Percentiles rank a stretch among this genome's conserved stretches.
Evolutionary conservation across 2,888 invertebrate genomes (phyloP).

Genomic region (Neria commutata): DNA sequence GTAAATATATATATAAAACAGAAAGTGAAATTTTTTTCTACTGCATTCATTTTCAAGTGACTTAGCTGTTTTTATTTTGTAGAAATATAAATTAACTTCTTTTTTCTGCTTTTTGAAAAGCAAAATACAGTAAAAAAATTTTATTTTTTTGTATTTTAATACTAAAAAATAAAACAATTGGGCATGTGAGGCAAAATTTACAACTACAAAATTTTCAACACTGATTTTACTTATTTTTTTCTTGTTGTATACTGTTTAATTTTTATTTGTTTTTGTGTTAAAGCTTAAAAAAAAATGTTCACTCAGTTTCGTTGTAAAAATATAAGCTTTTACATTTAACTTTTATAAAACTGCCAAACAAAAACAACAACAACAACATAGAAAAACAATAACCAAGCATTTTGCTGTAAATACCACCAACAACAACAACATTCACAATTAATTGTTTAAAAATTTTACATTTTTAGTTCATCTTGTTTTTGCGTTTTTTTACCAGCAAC

Average conservation of each 20-base stretch:
- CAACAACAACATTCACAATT: slow-evolving; percentile 4
- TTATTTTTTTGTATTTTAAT: too few relatives aligned
- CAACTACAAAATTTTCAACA: slow-evolving; percentile 31
- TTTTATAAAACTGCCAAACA: neutral
- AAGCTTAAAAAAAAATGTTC: neutral
- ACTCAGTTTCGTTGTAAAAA: neutral
- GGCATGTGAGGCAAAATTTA: slow-evolving; percentile 20
- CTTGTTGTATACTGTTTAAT: slow-evolving; percentile 18
- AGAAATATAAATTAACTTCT: too few relatives aligned
- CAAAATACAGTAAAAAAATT: slow-evolving; percentile 5
- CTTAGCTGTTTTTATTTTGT: too few relatives aligned
- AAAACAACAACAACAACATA: slow-evolving; percentile 11
- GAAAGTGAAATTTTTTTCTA: too few relatives aligned
- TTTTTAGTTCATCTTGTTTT: neutral
- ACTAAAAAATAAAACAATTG: slow-evolving; percentile 8
- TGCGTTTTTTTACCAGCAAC: neutral
- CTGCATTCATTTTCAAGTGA: too few relatives aligned
- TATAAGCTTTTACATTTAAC: slow-evolving; percentile 13
- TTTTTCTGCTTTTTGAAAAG: too few relatives aligned
- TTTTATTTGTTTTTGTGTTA: neutral
- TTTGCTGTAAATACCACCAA: slow-evolving; percentile 6
- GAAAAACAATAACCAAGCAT: slow-evolving; percentile 1
- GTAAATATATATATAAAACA: too few relatives aligned
- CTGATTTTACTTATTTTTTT: slow-evolving; percentile 53
- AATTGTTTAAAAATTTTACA: slow-evolving; percentile 4